These are phyloP conservation scores for Crax fasciolata DNA, from an alignment of 2,797 vertebrate genomes.

Conservation along the genomic window DNA sequence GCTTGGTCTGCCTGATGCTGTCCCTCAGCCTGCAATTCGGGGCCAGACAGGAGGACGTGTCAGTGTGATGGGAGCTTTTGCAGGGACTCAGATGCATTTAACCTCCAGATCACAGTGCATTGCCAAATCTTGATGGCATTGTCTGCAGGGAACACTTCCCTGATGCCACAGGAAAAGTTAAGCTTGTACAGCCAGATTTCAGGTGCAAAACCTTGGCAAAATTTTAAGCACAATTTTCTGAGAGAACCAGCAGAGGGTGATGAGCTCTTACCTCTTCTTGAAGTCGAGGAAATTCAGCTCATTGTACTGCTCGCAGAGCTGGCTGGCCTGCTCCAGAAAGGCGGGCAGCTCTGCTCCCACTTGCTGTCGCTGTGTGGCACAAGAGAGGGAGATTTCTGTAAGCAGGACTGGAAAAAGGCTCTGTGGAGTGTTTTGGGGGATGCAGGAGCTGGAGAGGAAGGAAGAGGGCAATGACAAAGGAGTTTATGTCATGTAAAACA, in stretches of 20 bases:
- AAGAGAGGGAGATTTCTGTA: background rate
- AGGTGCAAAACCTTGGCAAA: background rate
- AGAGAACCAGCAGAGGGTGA: background rate
- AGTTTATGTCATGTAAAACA: background rate
- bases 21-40: conserved; percentile 68
- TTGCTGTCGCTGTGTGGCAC: conserved; percentile 63
- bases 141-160: background rate
- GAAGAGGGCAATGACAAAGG: background rate
- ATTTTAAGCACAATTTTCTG: background rate
- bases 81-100: background rate
- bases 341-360: conserved; percentile 37
- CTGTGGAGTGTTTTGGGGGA: rapidly evolving
- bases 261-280: conserved; percentile 81
- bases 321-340: conserved; percentile 71
- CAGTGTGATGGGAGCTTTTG: background rate
- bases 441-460: background rate
- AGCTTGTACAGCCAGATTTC: background rate
- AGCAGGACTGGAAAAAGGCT: background rate
- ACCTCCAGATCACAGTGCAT: background rate
- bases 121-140: background rate
- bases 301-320: conserved; percentile 80
- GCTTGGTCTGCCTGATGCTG: background rate
- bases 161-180: background rate
- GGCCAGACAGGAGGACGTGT: rapidly evolving
- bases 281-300: conserved; percentile 79